phyloP scores from a whole-genome alignment of 2,113 vertebrate genomes.

The Brevimyrus niger region DNA sequence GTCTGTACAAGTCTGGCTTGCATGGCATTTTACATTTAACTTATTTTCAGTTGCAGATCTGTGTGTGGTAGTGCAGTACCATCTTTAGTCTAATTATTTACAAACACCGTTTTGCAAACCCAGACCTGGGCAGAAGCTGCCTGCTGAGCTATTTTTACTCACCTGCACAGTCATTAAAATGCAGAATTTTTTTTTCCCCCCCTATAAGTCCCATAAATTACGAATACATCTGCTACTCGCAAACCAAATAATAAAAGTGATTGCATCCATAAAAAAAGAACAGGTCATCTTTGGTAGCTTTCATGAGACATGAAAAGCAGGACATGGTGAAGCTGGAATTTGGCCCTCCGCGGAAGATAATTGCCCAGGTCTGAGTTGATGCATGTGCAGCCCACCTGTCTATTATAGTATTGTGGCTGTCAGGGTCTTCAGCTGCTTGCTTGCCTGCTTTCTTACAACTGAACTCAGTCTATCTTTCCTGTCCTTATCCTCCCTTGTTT shows the following conservation, averaged over 20 bases:
- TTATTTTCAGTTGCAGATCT: neutral
- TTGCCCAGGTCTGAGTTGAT: neutral
- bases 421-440: neutral
- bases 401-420: neutral
- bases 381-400: neutral
- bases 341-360: neutral
- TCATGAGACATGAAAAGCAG: neutral
- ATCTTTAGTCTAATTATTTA: neutral
- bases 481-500: conserved; percentile 19
- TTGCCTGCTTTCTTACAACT: conserved; percentile 14
- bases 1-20: conserved; percentile 5
- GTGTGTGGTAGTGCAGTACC: neutral
- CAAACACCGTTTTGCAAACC: neutral
- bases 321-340: neutral
- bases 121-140: neutral
- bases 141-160: neutral
- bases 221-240: neutral
- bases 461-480: conserved; percentile 23
- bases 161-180: neutral
- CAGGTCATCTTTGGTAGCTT: neutral
- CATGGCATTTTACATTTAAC: neutral
- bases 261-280: neutral
- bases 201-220: neutral
- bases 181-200: neutral
- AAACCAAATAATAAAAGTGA: neutral